A percentile compares a stretch with the other conserved stretches of the same genome.
Conservation (phyloP, 2,797 vertebrate species). For the Tadarida brasiliensis region DNA sequence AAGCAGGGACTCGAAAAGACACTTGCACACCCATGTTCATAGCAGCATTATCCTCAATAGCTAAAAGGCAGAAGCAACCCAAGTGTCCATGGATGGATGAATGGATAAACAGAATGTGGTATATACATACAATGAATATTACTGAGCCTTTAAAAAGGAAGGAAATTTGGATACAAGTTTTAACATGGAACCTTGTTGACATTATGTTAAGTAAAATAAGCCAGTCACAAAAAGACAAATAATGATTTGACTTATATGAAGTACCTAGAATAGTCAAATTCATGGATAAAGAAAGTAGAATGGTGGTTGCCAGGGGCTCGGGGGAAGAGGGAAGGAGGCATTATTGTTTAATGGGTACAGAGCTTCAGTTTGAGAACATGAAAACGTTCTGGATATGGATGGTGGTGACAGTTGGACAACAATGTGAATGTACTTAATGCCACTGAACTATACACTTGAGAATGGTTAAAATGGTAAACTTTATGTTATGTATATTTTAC, state of each 20-base stretch:
- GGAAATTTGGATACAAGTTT: conserved; percentile 18
- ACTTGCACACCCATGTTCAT: neutral
- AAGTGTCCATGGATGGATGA: neutral
- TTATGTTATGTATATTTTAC: neutral
- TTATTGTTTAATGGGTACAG: neutral
- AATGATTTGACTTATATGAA: neutral
- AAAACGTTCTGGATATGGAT: conserved; percentile 35
- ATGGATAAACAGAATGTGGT: neutral
- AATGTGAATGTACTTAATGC: conserved; percentile 10
- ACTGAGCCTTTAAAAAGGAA: conserved; percentile 35
- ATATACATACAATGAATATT: neutral
- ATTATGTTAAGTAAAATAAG: conserved; percentile 45
- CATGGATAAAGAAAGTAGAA: neutral
- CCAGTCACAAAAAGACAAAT: neutral
- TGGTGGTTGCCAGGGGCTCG: neutral
- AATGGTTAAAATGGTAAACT: conserved; percentile 34
- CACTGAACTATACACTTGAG: neutral
- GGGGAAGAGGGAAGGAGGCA: neutral
- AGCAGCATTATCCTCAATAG: conserved; percentile 5
- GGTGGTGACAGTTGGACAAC: neutral
- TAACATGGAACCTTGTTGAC: conserved; percentile 11
- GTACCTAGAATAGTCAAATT: neutral
- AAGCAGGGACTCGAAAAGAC: neutral
- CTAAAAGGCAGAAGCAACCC: neutral
- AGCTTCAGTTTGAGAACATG: conserved; percentile 14